Percentiles rank a stretch among this genome's conserved stretches.
phyloP scores from a whole-genome alignment of 2,113 vertebrate genomes.

The Serranochromis macrocephalus region DNA sequence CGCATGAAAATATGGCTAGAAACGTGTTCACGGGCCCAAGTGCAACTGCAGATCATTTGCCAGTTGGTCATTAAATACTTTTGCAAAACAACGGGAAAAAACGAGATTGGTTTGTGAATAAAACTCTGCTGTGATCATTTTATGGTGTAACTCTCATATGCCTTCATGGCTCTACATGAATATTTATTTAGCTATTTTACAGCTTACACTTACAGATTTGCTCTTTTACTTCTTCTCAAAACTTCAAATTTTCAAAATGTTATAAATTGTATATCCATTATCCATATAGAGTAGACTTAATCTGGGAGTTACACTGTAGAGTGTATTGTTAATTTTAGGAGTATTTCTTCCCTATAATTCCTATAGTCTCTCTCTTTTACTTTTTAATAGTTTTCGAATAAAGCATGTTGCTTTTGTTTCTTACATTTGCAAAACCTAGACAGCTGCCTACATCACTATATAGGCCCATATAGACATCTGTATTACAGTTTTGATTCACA shows the following conservation, averaged over 20 bases:
- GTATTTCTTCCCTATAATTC: background rate
- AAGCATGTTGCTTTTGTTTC: background rate
- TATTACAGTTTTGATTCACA: background rate
- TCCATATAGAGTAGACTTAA: background rate
- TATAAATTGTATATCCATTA: background rate
- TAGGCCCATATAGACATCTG: background rate
- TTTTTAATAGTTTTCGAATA: background rate
- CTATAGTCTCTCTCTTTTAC: background rate
- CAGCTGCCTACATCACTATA: background rate
- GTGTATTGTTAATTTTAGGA: too few relatives aligned
- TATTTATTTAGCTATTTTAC: background rate
- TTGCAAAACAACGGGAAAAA: background rate
- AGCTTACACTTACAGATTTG: background rate
- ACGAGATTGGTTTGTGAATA: background rate
- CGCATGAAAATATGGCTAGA: background rate
- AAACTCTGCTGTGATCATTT: background rate
- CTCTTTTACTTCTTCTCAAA: background rate
- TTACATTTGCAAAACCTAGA: background rate
- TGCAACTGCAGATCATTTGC: background rate
- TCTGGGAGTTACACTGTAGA: background rate
- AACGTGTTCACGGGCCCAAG: background rate
- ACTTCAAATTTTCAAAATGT: background rate
- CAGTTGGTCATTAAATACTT: constrained; percentile 7
- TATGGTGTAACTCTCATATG: background rate
- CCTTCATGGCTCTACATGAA: background rate